Evolutionary conservation across 2,888 invertebrate species (phyloP).

Genomic region (Lacanobia oleracea): DNA sequence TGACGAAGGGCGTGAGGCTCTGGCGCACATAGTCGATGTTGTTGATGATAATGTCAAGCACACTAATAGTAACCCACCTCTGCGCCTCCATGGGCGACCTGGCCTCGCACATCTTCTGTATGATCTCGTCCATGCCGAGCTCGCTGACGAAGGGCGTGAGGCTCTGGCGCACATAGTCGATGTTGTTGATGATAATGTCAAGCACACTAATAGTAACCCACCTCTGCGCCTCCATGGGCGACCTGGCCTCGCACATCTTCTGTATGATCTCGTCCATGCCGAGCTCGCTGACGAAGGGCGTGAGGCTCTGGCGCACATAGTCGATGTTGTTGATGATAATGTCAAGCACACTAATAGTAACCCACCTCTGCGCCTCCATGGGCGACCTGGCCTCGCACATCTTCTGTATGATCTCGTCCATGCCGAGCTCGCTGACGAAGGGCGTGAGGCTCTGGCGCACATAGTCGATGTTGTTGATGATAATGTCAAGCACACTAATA

Average conservation of each 20-base stretch:
- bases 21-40: too few relatives aligned
- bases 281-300: conserved; percentile 96
- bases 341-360: too few relatives aligned
- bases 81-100: too few relatives aligned
- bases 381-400: conserved; percentile 94
- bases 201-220: conserved; percentile 50
- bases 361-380: conserved; percentile 93
- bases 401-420: conserved; percentile 93
- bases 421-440: conserved; percentile 96
- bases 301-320: conserved; percentile 95
- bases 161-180: conserved; percentile 97
- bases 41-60: too few relatives aligned
- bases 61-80: too few relatives aligned
- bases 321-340: conserved; percentile 91
- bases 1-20: too few relatives aligned
- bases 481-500: too few relatives aligned
- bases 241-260: conserved; percentile 93
- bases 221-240: conserved; percentile 94
- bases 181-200: conserved; percentile 72
- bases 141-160: too few relatives aligned
- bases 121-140: too few relatives aligned
- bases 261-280: conserved; percentile 94
- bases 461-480: conserved; percentile 98
- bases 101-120: too few relatives aligned
- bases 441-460: conserved; percentile 96